A percentile compares a stretch with the other conserved stretches of the same genome.
Evolutionary conservation across 2,888 invertebrate genomes (phyloP).

Genomic region (Selenia dentaria): DNA sequence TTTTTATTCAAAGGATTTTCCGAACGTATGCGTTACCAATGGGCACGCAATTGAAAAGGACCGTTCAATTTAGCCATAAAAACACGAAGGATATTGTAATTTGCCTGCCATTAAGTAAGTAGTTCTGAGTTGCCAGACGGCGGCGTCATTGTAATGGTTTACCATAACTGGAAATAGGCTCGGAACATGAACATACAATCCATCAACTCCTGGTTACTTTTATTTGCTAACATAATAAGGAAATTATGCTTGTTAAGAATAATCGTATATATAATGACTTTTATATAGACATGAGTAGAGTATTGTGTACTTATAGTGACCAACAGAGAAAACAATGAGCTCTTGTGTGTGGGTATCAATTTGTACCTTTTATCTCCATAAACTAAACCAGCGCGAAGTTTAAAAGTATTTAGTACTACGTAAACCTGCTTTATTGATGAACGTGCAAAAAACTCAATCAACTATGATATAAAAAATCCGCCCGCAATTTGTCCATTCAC

Average conservation of each 20-base stretch:
- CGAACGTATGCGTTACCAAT: constrained; percentile 4
- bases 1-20: too few relatives aligned
- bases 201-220: constrained; percentile 58
- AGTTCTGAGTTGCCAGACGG: constrained; percentile 33
- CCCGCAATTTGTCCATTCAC: too few relatives aligned
- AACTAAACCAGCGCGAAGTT: too few relatives aligned
- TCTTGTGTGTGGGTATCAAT: too few relatives aligned
- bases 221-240: constrained; percentile 49
- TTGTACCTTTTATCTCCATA: too few relatives aligned
- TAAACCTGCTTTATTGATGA: too few relatives aligned
- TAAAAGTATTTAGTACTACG: too few relatives aligned
- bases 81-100: constrained; percentile 22
- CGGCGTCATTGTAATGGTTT: constrained; percentile 54
- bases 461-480: too few relatives aligned
- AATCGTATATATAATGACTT: constrained; percentile 13
- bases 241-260: constrained; percentile 27
- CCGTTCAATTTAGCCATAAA: constrained; percentile 19
- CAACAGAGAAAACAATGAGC: too few relatives aligned
- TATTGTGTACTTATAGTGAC: too few relatives aligned
- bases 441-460: too few relatives aligned
- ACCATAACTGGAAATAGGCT: constrained; percentile 54
- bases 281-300: too few relatives aligned
- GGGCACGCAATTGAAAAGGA: constrained; percentile 17
- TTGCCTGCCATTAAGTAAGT: constrained; percentile 43
- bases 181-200: constrained; percentile 59